Base-by-base conservation (phyloP, 2,888 invertebrate genomes). In the Eupithecia inturbata region DNA sequence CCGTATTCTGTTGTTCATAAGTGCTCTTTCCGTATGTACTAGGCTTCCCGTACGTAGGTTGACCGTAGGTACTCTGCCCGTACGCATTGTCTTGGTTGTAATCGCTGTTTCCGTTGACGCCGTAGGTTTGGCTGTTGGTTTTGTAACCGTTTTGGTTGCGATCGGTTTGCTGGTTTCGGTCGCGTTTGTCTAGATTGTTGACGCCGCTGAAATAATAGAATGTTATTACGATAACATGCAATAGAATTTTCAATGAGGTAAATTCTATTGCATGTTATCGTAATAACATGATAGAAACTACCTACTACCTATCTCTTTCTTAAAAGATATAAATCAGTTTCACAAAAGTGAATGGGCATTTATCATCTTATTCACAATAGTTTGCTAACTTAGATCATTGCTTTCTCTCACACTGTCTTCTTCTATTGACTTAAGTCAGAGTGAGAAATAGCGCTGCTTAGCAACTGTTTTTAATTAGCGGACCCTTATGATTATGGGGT, bases 191-290 rank as follows among this genome's bases (percentile, higher is more conserved):
- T 6, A 88, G 78, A 26, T 88, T 83, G 63, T 84, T 88, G 6
- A 91, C 90, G 22, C 89, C 90, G 41, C 91, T 91, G 86, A 22
- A 83, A 85, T n/a, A 14, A 31, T 2, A 31, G 5, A 31, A 31
- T 31, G 5, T 31, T n/a, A n/a, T n/a, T n/a, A n/a, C n/a, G n/a
- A n/a, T n/a, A n/a, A n/a, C n/a, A n/a, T n/a, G n/a, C n/a, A n/a
- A n/a, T n/a, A n/a, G n/a, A n/a, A n/a, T n/a, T n/a, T n/a, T n/a
- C n/a, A n/a, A n/a, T n/a, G n/a, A 4, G 14, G 4, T 39, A 14
- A 14, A n/a, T n/a, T 49, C 9, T 9, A n/a, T 49, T 53, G 12
- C 22, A 22, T 3, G 53, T 53, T 22, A 53, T 10, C 10, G 10
- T 53, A 22, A 22, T 19, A 19, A 45, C 45, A 49, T n/a, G 1